Evolutionary conservation across 2,113 vertebrate genomes (phyloP), one percentile per base, ranked within the genome.

Genomic region (Nibea albiflora): DNA sequence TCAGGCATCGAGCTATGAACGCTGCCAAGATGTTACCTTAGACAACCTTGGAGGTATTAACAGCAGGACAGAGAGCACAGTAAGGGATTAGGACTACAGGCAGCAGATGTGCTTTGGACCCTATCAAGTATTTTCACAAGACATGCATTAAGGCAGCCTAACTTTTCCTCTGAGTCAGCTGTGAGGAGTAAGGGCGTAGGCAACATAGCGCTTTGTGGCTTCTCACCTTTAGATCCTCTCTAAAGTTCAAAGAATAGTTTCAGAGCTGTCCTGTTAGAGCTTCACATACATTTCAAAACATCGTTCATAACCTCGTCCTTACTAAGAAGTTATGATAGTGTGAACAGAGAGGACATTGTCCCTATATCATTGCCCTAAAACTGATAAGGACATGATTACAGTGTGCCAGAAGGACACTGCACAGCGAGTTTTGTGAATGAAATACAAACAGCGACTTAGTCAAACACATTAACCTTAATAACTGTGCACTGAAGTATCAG

Each of bases 381-480:
- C 39, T n/a, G 11, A 39, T 16, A 39, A 39, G 35, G 35, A 39
- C 35, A 9, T 8, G 35, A 39, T 39, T 9, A 39, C 35, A 39
- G 35, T 9, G 35, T 39, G 35, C 35, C 2, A 9, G 35, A 9
- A 39, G 35, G 35, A 8, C 35, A 39, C 7, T 9, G 8, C 35
- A 39, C 35, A 9, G 0, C 8, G 35, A 9, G 35, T 39, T 39
- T 8, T 39, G 35, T 39, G 35, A 39, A 39, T 39, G 35, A 9
- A 39, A 39, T 39, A 39, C 8, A 9, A 39, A 39, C 8, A 9
- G 35, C 8, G 35, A 7, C 35, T 39, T 44, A 53, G 8, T 50
- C 11, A 65, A 60, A 73, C 35, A 69, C 20, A 69, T 5, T 7
- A 44, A 22, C 17, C 4, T 74, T 76, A 63, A 28, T 42, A 68